phyloP scores from a whole-genome alignment of 2,113 vertebrate species.

The Scartelaos histophorus region DNA sequence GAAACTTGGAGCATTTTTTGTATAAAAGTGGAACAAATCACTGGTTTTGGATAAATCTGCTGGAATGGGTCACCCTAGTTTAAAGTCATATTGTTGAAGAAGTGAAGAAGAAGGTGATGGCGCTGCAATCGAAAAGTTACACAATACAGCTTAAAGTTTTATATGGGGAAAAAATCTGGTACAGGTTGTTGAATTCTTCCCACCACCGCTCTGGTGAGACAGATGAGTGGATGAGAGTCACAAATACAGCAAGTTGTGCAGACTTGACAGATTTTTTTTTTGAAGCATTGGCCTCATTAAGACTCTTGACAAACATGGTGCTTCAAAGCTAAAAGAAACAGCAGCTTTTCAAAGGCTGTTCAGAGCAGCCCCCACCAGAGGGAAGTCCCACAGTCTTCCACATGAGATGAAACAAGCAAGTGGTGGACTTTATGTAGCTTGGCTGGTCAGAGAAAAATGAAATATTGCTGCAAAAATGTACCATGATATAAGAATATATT shows the following conservation, averaged over 20 bases:
- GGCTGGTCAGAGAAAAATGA: background rate
- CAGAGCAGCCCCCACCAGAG: background rate
- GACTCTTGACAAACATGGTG: constrained; percentile 13
- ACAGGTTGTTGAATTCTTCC: background rate
- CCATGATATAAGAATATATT: too few relatives aligned
- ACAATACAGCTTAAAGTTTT: too few relatives aligned
- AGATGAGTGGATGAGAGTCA: constrained; percentile 24
- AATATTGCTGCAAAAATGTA: background rate
- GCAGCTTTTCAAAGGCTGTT: constrained; percentile 12
- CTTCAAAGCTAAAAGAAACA: constrained; percentile 12
- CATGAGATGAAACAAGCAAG: constrained; percentile 11
- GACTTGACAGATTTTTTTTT: background rate
- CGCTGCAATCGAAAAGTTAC: too few relatives aligned
- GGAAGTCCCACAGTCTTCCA: constrained; percentile 19
- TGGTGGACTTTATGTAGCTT: constrained; percentile 10
- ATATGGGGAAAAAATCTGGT: too few relatives aligned
- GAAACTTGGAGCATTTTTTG: too few relatives aligned
- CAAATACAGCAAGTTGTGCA: constrained; percentile 17
- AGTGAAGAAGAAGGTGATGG: too few relatives aligned
- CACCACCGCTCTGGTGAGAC: background rate
- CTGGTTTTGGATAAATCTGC: too few relatives aligned
- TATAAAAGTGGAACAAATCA: too few relatives aligned
- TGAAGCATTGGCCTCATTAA: constrained; percentile 7
- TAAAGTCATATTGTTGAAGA: too few relatives aligned
- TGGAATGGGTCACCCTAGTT: too few relatives aligned